These are phyloP conservation scores for Colletes gigas DNA, from an alignment of 1,140 invertebrate genomes.

Conservation along the genomic window DNA sequence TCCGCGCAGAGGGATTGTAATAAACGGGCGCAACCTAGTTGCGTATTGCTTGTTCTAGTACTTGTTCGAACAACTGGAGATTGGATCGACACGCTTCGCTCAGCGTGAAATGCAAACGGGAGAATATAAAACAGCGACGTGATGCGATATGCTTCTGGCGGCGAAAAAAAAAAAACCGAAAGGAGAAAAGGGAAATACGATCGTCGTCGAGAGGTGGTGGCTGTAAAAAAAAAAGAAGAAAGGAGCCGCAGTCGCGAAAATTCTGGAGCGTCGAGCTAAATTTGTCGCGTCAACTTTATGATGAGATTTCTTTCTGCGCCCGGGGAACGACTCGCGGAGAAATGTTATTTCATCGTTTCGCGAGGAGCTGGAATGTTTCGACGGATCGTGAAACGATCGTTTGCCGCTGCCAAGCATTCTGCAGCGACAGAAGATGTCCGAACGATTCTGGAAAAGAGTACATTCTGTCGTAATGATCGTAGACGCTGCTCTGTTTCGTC, in stretches of 20 bases:
- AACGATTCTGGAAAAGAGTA: no score
- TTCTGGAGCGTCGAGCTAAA: not conserved
- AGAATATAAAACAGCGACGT: slow-evolving; percentile 24
- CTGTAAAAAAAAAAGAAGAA: not conserved
- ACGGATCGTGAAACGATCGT: no score
- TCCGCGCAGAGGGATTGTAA: not conserved
- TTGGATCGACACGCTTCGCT: slow-evolving; percentile 47
- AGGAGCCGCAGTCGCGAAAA: not conserved
- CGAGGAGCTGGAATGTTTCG: no score
- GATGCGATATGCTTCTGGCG: not conserved
- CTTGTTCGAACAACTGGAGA: slow-evolving; percentile 44
- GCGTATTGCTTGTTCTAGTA: slow-evolving; percentile 47
- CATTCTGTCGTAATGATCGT: no score
- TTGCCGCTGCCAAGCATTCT: no score
- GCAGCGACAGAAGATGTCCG: no score
- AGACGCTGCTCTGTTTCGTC: no score
- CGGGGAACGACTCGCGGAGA: no score
- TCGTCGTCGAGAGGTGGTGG: not conserved
- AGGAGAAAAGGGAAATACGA: not conserved
- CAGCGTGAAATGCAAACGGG: slow-evolving; percentile 49
- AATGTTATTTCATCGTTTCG: no score
- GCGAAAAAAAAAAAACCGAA: slow-evolving; percentile 10
- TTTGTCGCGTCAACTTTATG: no score
- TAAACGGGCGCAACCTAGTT: slow-evolving; percentile 16
- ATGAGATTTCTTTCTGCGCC: no score